phyloP scores from a whole-genome alignment of 2,797 vertebrate species.

The Spheniscus humboldti region DNA sequence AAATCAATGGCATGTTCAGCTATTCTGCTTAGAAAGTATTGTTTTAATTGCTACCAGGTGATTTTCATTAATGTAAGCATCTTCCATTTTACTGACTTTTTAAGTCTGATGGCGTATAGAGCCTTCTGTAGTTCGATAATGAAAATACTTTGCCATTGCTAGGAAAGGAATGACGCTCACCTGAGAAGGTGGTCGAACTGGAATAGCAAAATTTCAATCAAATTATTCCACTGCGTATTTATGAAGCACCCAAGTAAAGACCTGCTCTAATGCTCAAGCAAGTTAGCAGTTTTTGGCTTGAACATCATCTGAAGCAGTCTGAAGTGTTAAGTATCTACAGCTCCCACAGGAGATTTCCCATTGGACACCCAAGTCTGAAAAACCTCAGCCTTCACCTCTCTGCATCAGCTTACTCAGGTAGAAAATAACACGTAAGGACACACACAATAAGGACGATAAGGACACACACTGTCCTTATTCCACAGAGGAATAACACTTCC shows the following conservation, averaged over 20 bases:
- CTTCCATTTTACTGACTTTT: conserved; percentile 22
- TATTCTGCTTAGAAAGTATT: conserved; percentile 57
- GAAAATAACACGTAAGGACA: not conserved
- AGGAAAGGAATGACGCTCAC: not conserved
- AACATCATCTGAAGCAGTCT: not conserved
- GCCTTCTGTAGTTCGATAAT: not conserved
- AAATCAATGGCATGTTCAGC: conserved; percentile 61
- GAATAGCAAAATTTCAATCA: not conserved
- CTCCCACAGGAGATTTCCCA: not conserved
- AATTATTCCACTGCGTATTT: not conserved
- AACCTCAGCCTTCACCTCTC: not conserved
- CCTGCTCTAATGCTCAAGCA: not conserved
- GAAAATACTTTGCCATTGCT: not conserved
- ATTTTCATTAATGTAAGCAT: conserved; percentile 52
- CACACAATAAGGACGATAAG: too few species aligned
- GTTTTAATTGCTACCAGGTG: conserved; percentile 67
- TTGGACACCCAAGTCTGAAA: not conserved
- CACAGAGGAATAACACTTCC: not conserved
- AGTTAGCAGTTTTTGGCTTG: not conserved
- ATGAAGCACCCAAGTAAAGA: not conserved
- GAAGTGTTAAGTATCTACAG: not conserved
- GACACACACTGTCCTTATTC: too few species aligned
- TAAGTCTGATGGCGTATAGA: not conserved
- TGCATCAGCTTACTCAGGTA: not conserved
- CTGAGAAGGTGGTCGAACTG: not conserved